Conservation (phyloP, 2,113 vertebrate genomes). For the Epinephelus moara region DNA sequence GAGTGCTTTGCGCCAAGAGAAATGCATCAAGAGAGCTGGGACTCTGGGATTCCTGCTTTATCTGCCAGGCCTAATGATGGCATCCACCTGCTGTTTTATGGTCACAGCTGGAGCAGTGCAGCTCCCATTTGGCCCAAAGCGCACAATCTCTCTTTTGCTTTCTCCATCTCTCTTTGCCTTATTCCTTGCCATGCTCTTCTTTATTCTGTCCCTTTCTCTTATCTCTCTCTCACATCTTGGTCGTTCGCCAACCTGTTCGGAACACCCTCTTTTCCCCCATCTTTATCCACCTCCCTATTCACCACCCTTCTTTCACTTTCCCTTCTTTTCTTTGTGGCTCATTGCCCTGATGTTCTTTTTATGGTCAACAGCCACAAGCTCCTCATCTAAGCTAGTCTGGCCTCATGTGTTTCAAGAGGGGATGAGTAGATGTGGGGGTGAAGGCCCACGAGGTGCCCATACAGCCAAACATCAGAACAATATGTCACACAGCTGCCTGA, state of each 20-base stretch:
- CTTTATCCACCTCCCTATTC: conserved; percentile 39
- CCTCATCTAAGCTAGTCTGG: conserved; percentile 88
- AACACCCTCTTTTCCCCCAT: neutral
- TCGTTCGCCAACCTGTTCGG: conserved; percentile 32
- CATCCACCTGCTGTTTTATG: conserved; percentile 99
- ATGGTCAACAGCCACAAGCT: conserved; percentile 98
- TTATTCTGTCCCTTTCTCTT: conserved; percentile 20
- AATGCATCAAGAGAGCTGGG: conserved; percentile 88
- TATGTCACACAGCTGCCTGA: conserved; percentile 82
- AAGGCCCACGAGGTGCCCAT: conserved; percentile 72
- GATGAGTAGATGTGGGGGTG: conserved; percentile 60
- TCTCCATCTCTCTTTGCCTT: conserved; percentile 27
- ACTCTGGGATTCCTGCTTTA: conserved; percentile 90
- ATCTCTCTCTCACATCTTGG: conserved; percentile 38
- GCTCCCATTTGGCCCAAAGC: conserved; percentile 86
- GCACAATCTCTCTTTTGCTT: conserved; percentile 46
- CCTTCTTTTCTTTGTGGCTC: conserved; percentile 85
- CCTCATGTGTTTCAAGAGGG: conserved; percentile 73
- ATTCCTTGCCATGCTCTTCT: conserved; percentile 13
- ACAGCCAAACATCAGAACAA: conserved; percentile 72
- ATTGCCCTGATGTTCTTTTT: conserved; percentile 99
- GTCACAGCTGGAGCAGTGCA: conserved; percentile 92
- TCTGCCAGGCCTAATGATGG: conserved; percentile 97
- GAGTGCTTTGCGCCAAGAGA: conserved; percentile 86
- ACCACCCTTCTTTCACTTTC: conserved; percentile 29